A percentile compares a stretch with the other conserved stretches of the same genome.
These are phyloP conservation scores for Anguilla marmorata DNA, from an alignment of 2,797 vertebrate species.

Conservation along the genomic window DNA sequence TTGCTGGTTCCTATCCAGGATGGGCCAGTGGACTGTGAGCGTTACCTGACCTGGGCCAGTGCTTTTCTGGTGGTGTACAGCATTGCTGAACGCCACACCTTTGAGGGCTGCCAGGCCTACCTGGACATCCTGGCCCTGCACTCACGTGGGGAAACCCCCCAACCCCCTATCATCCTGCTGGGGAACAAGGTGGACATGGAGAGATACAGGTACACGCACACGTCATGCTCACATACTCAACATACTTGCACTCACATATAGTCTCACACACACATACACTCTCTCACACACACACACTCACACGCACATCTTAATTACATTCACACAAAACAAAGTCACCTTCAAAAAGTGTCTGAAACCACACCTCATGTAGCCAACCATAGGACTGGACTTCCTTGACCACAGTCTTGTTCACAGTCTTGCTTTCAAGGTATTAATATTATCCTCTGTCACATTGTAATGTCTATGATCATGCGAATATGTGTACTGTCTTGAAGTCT, in stretches of 20 bases:
- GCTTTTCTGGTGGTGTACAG: slow-evolving; percentile 90
- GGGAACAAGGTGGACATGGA: slow-evolving; percentile 95
- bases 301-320: not conserved
- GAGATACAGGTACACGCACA: slow-evolving; percentile 77
- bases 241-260: not conserved
- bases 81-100: slow-evolving; percentile 79
- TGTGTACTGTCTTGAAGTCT: too few species aligned
- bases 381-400: too few species aligned
- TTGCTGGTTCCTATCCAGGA: slow-evolving; percentile 65
- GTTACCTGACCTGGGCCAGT: slow-evolving; percentile 85
- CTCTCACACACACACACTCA: not conserved
- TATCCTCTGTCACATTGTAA: too few species aligned
- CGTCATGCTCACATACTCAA: not conserved
- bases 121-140: slow-evolving; percentile 76
- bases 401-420: too few species aligned
- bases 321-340: not conserved
- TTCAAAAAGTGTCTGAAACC: too few species aligned
- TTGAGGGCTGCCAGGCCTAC: slow-evolving; percentile 78
- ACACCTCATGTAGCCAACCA: too few species aligned
- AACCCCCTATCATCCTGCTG: slow-evolving; percentile 78
- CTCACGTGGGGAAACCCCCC: slow-evolving; percentile 60
- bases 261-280: not conserved
- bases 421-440: too few species aligned
- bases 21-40: slow-evolving; percentile 80
- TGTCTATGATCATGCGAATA: too few species aligned